Evolutionary conservation across 2,888 invertebrate genomes (phyloP), one percentile per base, ranked within the genome.

Genomic region (Acrocyrtus sp.): DNA sequence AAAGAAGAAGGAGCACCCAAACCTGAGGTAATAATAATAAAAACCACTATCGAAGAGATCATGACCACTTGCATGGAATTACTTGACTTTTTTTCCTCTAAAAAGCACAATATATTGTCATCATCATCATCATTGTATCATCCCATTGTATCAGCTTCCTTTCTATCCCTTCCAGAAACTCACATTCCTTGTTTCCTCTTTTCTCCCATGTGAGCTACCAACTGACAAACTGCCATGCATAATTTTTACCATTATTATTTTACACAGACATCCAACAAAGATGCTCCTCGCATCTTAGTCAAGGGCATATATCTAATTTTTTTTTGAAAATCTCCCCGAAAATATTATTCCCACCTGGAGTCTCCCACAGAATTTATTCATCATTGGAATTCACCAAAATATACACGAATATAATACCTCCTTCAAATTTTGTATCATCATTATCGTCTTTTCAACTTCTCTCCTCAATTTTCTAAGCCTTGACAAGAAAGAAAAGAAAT

Each of bases 321-420:
- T 21, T 53, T n/a, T 53, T 27, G n/a, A 26, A 24, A 53, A 50
- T 24, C 8, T 22, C 50, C 17, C 66, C 58, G 51, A 67, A 58
- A 68, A 60, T 60, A 60, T 68, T 68, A 68, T 12, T 34, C 53
- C 60, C 53, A 60, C 60, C 68, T 68, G 68, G 68, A 68, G 60
- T 58, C 68, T 68, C 60, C 51, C 66, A 67, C 66, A 57, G 54
- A 56, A 65, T 65, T 17, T 26, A 45, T 58, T 57, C 56, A 65
- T 65, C n/a, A n/a, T n/a, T n/a, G n/a, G n/a, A n/a, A n/a, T n/a
- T 34, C 34, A 8, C 34, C 12, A 34, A 34, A 34, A 34, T 34
- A 8, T 34, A 34, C 12, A 34, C 34, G 34, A 34, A 34, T 8
- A 34, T 8, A 34, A 34, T 34, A 34, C 12, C 12, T 34, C 34